phyloP scores from a whole-genome alignment of 1,140 invertebrate species.

The Linepithema humile region DNA sequence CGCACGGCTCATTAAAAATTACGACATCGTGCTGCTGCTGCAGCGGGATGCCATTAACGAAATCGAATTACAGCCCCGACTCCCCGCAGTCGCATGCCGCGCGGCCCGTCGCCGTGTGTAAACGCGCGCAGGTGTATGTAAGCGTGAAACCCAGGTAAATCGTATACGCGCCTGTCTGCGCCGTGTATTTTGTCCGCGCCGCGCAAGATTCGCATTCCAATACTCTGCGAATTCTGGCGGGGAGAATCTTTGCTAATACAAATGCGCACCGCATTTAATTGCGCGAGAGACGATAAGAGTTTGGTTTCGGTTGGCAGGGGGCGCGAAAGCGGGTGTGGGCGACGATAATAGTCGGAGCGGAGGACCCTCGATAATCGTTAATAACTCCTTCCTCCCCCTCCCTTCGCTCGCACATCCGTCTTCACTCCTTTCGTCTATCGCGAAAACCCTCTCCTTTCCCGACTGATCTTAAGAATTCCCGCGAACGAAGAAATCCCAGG shows the following conservation, averaged over 20 bases:
- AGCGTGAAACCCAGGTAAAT: slow-evolving; percentile 6
- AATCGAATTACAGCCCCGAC: slow-evolving; percentile 63
- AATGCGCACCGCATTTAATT: slow-evolving; percentile 57
- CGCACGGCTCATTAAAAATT: slow-evolving; percentile 67
- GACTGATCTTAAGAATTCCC: slow-evolving; percentile 69
- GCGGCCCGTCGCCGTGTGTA: neutral
- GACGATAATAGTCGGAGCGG: neutral
- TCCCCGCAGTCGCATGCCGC: slow-evolving; percentile 26
- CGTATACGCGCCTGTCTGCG: neutral
- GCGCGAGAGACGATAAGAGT: slow-evolving; percentile 36
- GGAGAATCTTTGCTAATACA: slow-evolving; percentile 36
- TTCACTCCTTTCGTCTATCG: slow-evolving; percentile 4
- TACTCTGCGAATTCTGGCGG: slow-evolving; percentile 1
- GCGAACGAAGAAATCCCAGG: slow-evolving; percentile 67
- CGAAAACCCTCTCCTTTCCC: slow-evolving; percentile 50
- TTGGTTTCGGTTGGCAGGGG: neutral
- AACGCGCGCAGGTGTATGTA: slow-evolving; percentile 12
- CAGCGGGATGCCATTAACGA: slow-evolving; percentile 58
- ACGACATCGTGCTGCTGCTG: slow-evolving; percentile 51
- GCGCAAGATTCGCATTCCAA: slow-evolving; percentile 50
- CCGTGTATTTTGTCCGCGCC: slow-evolving; percentile 37
- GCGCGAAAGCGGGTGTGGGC: neutral
- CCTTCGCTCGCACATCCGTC: neutral
- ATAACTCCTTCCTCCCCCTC: slow-evolving; percentile 55
- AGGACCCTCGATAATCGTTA: slow-evolving; percentile 70